phyloP scores from a whole-genome alignment of 2,797 vertebrate genomes.

The Rhabdomys pumilio region DNA sequence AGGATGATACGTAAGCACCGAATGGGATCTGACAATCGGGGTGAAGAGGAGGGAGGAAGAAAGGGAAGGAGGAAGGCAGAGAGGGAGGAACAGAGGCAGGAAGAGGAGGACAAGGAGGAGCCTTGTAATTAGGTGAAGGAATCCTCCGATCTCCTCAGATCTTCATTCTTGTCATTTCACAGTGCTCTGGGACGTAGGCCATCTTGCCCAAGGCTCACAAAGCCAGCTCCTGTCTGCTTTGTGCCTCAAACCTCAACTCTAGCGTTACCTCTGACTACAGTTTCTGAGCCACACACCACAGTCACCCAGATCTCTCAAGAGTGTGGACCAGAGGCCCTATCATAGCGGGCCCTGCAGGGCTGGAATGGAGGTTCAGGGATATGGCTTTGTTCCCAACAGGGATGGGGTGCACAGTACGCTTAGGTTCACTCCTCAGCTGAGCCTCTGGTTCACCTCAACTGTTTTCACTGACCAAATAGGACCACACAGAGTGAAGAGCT shows the following conservation, averaged over 20 bases:
- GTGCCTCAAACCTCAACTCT: not conserved
- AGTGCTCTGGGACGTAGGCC: not conserved
- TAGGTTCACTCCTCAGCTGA: not conserved
- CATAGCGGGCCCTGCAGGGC: not conserved
- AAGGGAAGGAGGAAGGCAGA: too few relatives aligned
- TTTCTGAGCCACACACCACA: not conserved
- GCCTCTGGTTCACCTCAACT: not conserved
- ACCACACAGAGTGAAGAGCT: not conserved
- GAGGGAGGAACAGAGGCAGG: too few relatives aligned
- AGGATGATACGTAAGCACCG: not conserved
- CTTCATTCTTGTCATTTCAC: not conserved
- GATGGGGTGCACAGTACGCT: not conserved
- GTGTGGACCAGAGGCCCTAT: not conserved
- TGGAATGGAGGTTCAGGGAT: not conserved
- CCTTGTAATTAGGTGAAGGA: not conserved
- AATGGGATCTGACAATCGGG: not conserved
- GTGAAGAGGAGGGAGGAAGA: too few relatives aligned
- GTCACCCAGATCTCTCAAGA: not conserved
- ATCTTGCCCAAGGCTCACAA: not conserved
- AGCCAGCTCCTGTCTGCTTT: not conserved
- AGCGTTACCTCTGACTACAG: constrained; percentile 24
- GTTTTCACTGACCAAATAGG: not conserved
- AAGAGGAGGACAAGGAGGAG: too few relatives aligned
- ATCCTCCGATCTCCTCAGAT: not conserved
- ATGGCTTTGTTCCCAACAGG: not conserved